A percentile compares a stretch with the other conserved stretches of the same genome.
These are phyloP conservation scores for Mactra quadrangularis DNA, from an alignment of 1,140 invertebrate species.

Conservation along the genomic window DNA sequence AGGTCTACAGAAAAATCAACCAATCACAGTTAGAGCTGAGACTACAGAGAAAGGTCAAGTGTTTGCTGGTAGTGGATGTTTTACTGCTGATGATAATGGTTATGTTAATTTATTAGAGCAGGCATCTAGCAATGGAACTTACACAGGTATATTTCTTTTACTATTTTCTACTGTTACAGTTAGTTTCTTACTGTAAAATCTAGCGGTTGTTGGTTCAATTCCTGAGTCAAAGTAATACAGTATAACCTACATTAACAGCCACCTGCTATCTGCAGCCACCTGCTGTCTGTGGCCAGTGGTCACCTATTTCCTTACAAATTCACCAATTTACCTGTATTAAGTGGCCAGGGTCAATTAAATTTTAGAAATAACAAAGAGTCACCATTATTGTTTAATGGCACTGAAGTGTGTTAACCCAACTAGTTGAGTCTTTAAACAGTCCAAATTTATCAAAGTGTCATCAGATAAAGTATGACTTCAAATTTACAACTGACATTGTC, in stretches of 20 bases:
- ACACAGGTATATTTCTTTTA: constrained; percentile 21
- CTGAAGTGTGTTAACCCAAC: too few relatives aligned
- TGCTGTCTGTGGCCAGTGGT: neutral
- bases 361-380: too few relatives aligned
- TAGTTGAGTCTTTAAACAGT: too few relatives aligned
- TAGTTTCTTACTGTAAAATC: neutral
- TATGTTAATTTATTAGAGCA: constrained; percentile 7
- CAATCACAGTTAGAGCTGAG: constrained; percentile 37
- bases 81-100: constrained; percentile 34
- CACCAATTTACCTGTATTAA: too few relatives aligned
- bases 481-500: too few relatives aligned
- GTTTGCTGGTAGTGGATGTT: constrained; percentile 47
- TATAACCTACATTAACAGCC: too few relatives aligned
- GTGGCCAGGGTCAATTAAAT: too few relatives aligned
- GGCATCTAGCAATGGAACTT: constrained; percentile 32
- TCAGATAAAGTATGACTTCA: too few relatives aligned
- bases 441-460: neutral
- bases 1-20: constrained; percentile 8
- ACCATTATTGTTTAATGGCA: too few relatives aligned
- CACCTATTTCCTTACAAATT: neutral
- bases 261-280: too few relatives aligned
- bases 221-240: neutral
- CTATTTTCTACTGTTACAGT: neutral
- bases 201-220: neutral
- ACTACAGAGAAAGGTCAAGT: constrained; percentile 14